Base-by-base conservation (phyloP, 2,113 vertebrate species). In the Misgurnus anguillicaudatus region DNA sequence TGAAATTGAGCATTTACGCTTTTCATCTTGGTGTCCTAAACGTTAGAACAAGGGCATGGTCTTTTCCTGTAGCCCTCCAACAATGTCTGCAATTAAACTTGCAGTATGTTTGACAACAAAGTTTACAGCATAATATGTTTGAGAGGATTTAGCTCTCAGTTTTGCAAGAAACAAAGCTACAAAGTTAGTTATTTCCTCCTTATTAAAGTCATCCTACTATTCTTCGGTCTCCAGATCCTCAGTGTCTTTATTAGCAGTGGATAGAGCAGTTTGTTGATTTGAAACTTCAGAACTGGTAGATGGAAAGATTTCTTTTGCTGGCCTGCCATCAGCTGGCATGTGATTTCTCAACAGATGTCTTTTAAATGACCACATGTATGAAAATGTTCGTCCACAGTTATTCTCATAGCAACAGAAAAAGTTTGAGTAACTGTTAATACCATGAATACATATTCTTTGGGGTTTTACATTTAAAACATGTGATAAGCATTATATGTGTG, bases 101-200 rank as follows among this genome's bases (percentile, higher is more conserved):
- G 58, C 21, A 24, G 58, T 61, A 24, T 61, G 21, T 61, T 61
- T 61, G n/a, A 61, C 58, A 4, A 61, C 21, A 61, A 24, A 61
- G 58, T 61, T 61, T n/a, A 60, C 24, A 10, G n/a, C 57, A 60
- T n/a, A 60, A 60, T 60, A 60, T 10, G 57, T 60, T 60, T 60
- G 57, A 9, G 9, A 60, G 11, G 57, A 60, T 60, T 60, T 60
- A 60, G 57, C 57, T 60, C 57, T 60, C 11, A 60, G 7, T 10
- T 60, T 60, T 21, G 57, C 57, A 60, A 60, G 57, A 60, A 60
- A 60, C 57, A 60, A 61, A 61, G 58, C 19, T 61, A 61, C 24
- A 24, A 3, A 9, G 58, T 61, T 61, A 14, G 21, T 61, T 61
- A 61, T 2, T 61, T 31, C 21, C 24, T 60, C 57, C 10, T 3